Percentiles rank a stretch among this genome's conserved stretches.
phyloP scores from a whole-genome alignment of 1,140 invertebrate genomes.

The Pinna nobilis region DNA sequence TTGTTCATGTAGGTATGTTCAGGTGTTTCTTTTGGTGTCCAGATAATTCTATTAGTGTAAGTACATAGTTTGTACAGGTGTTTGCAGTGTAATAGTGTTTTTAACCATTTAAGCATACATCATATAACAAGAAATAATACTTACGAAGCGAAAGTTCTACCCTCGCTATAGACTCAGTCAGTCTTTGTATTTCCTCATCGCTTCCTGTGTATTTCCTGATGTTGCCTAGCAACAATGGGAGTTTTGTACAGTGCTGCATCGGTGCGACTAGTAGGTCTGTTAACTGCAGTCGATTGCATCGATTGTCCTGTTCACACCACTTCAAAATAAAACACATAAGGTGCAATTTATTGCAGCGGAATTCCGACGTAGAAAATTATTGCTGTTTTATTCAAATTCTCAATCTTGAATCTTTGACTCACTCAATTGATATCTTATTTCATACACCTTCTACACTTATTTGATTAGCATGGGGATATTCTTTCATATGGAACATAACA shows the following conservation, averaged over 20 bases:
- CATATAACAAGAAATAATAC: constrained; percentile 53
- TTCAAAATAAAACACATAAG: constrained; percentile 58
- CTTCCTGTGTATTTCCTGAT: constrained; percentile 79
- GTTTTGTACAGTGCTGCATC: constrained; percentile 83
- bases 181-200: constrained; percentile 76
- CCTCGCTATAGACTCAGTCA: constrained; percentile 79
- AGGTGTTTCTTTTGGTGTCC: no score
- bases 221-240: constrained; percentile 82
- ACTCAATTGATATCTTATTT: no score
- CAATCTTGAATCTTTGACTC: no score
- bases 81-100: background rate
- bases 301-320: constrained; percentile 79
- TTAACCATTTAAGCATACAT: no score
- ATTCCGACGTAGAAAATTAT: no score
- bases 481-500: no score
- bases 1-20: no score
- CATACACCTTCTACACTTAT: no score
- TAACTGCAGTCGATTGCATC: constrained; percentile 81
- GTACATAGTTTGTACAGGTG: background rate
- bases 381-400: no score
- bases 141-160: constrained; percentile 82
- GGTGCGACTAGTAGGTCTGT: constrained; percentile 82
- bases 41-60: no score
- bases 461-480: no score
- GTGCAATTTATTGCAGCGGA: no score